These are phyloP conservation scores for Echeneis naucrates DNA, from an alignment of 2,797 vertebrate genomes.

Conservation along the genomic window DNA sequence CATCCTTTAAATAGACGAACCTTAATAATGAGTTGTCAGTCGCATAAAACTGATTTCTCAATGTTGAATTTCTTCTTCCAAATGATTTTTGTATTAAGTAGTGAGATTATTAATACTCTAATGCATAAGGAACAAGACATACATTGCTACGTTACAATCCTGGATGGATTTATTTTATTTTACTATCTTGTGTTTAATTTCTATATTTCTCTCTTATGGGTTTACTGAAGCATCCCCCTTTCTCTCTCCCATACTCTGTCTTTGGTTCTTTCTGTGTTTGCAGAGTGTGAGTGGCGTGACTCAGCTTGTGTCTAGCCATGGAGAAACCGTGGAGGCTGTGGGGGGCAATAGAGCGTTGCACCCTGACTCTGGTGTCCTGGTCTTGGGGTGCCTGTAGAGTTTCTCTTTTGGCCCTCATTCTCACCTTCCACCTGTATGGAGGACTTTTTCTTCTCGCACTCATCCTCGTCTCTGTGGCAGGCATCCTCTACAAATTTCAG, in stretches of 20 bases:
- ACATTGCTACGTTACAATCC: not conserved
- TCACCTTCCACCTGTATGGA: conserved; percentile 97
- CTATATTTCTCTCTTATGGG: not conserved
- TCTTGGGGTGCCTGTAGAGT: conserved; percentile 96
- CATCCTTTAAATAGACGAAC: not conserved
- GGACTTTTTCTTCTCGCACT: conserved; percentile 92
- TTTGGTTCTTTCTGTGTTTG: conserved; percentile 42
- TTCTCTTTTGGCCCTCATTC: conserved; percentile 95
- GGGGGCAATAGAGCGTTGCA: conserved; percentile 90
- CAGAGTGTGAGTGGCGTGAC: conserved; percentile 83
- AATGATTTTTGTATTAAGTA: not conserved
- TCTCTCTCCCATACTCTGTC: not conserved
- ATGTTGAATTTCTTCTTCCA: not conserved
- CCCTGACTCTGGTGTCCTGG: conserved; percentile 92
- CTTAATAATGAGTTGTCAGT: not conserved
- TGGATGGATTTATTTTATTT: not conserved
- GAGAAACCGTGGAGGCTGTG: conserved; percentile 98
- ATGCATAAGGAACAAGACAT: not conserved
- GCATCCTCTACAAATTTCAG: conserved; percentile 98
- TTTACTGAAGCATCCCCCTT: not conserved
- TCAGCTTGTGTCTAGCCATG: conserved; percentile 83
- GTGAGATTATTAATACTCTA: not conserved
- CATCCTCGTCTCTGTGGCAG: conserved; percentile 93
- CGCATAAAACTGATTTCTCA: not conserved
- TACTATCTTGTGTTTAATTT: not conserved